These are phyloP conservation scores for Patiria miniata DNA, from an alignment of 35 echinoderm and acorn worm species.

Conservation along the genomic window DNA sequence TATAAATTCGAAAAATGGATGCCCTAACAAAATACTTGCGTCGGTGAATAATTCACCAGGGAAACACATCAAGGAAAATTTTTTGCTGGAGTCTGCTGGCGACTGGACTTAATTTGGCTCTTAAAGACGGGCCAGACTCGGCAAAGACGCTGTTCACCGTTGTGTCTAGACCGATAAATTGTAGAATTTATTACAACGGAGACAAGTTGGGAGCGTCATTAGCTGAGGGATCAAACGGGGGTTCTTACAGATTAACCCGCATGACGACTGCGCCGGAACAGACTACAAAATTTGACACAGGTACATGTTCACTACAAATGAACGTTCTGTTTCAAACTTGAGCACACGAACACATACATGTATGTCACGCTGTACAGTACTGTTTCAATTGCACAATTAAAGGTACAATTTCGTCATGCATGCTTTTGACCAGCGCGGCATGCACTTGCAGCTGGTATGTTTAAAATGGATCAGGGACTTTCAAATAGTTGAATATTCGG, in stretches of 20 bases:
- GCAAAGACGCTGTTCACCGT: neutral
- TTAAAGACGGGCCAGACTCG: constrained; percentile 5
- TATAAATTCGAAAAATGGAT: neutral
- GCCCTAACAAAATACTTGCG: neutral
- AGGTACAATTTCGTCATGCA: too few species aligned
- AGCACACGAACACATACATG: neutral
- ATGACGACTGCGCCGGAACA: neutral
- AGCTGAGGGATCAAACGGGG: neutral
- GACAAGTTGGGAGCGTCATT: constrained; percentile 9
- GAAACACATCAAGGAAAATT: neutral
- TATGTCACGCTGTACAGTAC: neutral
- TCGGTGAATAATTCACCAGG: neutral
- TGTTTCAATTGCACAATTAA: neutral
- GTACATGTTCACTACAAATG: neutral
- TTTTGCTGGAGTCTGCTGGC: neutral
- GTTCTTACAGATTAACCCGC: neutral
- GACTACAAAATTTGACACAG: neutral
- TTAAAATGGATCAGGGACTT: too few species aligned
- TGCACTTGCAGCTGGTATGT: too few species aligned
- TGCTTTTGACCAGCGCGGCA: too few species aligned
- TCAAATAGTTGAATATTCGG: too few species aligned
- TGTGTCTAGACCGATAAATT: constrained; percentile 20
- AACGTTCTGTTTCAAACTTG: neutral
- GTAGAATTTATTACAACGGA: constrained; percentile 13
- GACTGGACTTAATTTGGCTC: neutral